A percentile compares a stretch with the other conserved stretches of the same genome.
These are phyloP conservation scores for Sylvia borin DNA, from an alignment of 2,797 vertebrate species.

Conservation along the genomic window DNA sequence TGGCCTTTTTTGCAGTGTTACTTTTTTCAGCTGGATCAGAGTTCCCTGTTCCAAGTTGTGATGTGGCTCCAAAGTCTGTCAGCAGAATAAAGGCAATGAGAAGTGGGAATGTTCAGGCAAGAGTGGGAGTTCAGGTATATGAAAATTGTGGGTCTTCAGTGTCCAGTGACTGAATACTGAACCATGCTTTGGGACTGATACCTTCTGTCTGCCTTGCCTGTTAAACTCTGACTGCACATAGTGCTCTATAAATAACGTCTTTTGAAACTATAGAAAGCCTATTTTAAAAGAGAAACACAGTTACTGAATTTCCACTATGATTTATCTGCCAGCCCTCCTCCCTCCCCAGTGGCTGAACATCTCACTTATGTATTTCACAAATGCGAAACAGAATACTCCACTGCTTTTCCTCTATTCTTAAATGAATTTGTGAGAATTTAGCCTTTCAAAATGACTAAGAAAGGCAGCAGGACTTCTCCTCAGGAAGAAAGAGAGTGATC, in stretches of 20 bases:
- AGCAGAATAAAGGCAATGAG: neutral
- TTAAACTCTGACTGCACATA: neutral
- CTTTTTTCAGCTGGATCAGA: neutral
- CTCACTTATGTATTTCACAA: slow-evolving; percentile 41
- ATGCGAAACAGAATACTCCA: neutral
- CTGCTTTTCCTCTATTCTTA: neutral
- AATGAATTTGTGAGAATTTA: neutral
- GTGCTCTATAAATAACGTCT: slow-evolving; percentile 37
- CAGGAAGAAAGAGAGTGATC: neutral
- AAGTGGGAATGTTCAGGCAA: neutral
- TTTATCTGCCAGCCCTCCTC: slow-evolving; percentile 18
- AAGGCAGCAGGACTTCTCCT: neutral
- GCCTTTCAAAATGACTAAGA: neutral
- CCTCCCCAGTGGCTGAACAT: neutral
- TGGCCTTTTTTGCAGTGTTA: neutral
- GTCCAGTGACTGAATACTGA: neutral
- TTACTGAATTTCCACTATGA: slow-evolving; percentile 20
- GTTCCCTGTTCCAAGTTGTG: neutral
- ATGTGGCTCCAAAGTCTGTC: neutral
- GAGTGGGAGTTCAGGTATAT: neutral
- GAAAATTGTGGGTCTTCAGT: neutral
- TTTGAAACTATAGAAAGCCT: slow-evolving; percentile 1
- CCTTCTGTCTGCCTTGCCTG: neutral
- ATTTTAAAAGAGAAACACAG: slow-evolving; percentile 28
- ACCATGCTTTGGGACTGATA: neutral